Conservation (phyloP, 2,113 vertebrate species). For the Malurus cyaneus region DNA sequence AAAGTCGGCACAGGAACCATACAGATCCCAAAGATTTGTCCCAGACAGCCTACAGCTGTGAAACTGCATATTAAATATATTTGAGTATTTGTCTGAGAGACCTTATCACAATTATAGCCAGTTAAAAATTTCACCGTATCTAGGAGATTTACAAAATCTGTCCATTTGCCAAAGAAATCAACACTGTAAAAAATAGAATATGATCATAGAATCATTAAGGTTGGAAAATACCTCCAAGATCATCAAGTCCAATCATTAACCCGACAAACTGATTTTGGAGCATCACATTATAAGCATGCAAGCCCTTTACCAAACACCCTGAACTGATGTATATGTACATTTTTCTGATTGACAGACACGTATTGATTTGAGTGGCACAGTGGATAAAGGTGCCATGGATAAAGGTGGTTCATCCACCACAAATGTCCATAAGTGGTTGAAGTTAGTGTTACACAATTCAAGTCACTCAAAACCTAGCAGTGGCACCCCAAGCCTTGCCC, state of each 20-base stretch:
- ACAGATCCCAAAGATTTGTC: background rate
- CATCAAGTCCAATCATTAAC: background rate
- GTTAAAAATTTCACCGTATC: background rate
- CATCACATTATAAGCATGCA: background rate
- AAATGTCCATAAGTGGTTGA: background rate
- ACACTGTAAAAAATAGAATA: background rate
- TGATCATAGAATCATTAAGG: background rate
- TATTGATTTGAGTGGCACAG: background rate
- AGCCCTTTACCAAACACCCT: background rate
- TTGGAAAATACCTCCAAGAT: background rate
- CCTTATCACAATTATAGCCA: background rate
- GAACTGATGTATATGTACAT: fast-evolving
- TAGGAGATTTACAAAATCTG: background rate
- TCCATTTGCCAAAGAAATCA: background rate
- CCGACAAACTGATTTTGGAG: background rate
- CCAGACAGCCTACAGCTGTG: background rate
- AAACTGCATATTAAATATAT: background rate
- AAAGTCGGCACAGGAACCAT: background rate
- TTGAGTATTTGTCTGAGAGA: background rate
- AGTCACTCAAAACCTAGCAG: background rate
- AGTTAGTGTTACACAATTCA: background rate
- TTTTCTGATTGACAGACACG: background rate
- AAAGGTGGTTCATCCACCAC: background rate
- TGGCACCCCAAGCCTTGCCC: background rate
- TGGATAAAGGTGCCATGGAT: background rate